Evolutionary conservation across 2,797 vertebrate genomes (phyloP).

Genomic region (Pithecia hirsuta): DNA sequence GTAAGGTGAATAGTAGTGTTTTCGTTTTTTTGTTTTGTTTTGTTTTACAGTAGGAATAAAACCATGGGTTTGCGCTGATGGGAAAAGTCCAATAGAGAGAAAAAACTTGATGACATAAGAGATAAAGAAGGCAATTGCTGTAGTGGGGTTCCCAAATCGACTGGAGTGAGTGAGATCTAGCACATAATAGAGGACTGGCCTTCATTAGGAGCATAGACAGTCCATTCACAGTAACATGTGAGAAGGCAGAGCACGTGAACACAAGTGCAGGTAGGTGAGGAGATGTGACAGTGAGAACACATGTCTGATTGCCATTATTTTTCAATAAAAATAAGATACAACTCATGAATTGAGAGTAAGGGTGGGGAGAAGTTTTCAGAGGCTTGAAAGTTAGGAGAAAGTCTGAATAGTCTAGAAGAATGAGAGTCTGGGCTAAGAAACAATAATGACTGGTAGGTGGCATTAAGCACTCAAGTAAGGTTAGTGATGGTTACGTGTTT

Average conservation of each 20-base stretch:
- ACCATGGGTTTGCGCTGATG: neutral
- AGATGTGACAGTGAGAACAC: neutral
- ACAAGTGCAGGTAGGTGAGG: neutral
- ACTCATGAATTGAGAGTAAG: neutral
- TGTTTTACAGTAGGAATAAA: neutral
- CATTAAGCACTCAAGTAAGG: neutral
- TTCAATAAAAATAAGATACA: neutral
- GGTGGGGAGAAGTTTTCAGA: neutral
- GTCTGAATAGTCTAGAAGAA: neutral
- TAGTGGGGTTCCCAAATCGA: neutral
- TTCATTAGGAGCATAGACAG: neutral
- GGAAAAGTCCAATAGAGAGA: neutral
- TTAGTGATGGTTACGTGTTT: neutral
- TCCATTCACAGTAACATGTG: neutral
- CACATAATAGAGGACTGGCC: neutral
- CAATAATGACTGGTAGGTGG: neutral
- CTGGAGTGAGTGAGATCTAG: neutral
- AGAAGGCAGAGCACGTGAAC: neutral
- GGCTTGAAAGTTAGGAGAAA: neutral
- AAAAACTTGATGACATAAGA: neutral
- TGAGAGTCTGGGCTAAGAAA: neutral
- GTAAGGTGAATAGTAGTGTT: neutral
- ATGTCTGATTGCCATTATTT: neutral
- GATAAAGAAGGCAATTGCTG: neutral
- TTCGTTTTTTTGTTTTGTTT: no score